A percentile compares a stretch with the other conserved stretches of the same genome.
phyloP scores from a whole-genome alignment of 35 echinoderm and acorn worm genomes.

The Ptychodera flava region DNA sequence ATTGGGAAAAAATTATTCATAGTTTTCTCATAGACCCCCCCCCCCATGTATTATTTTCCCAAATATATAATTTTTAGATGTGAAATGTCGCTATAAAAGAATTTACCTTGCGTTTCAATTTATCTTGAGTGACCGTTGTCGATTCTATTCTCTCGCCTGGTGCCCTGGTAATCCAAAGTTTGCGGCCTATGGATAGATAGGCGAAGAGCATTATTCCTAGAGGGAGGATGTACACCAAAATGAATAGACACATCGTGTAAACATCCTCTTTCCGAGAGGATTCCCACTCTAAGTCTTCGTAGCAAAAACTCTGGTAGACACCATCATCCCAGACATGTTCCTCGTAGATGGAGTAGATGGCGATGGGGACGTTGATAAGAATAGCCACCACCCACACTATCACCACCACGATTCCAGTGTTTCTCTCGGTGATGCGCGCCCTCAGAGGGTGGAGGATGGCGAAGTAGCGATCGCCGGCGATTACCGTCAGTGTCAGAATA shows the following conservation, averaged over 20 bases:
- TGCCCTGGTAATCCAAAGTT: slow-evolving; percentile 47
- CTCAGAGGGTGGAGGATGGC: slow-evolving; percentile 85
- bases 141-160: slow-evolving; percentile 59
- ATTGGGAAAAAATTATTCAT: too few species aligned
- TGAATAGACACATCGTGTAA: slow-evolving; percentile 49
- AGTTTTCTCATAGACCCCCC: too few species aligned
- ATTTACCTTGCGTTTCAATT: slow-evolving; percentile 78
- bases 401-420: slow-evolving; percentile 37
- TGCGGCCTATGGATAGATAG: slow-evolving; percentile 57
- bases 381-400: slow-evolving; percentile 57
- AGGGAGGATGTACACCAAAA: slow-evolving; percentile 64
- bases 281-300: slow-evolving; percentile 39
- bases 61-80: too few species aligned
- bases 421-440: slow-evolving; percentile 81
- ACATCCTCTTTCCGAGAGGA: not conserved
- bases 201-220: slow-evolving; percentile 65
- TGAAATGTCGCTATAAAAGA: too few species aligned
- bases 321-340: not conserved
- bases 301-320: slow-evolving; percentile 17
- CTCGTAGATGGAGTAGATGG: slow-evolving; percentile 18
- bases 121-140: slow-evolving; percentile 72
- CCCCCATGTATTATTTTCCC: too few species aligned
- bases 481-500: slow-evolving; percentile 78
- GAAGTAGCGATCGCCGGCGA: slow-evolving; percentile 85
- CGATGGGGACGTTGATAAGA: slow-evolving; percentile 51